Conservation (phyloP, 1,140 invertebrate genomes). For the Drosophila carrolli region DNA sequence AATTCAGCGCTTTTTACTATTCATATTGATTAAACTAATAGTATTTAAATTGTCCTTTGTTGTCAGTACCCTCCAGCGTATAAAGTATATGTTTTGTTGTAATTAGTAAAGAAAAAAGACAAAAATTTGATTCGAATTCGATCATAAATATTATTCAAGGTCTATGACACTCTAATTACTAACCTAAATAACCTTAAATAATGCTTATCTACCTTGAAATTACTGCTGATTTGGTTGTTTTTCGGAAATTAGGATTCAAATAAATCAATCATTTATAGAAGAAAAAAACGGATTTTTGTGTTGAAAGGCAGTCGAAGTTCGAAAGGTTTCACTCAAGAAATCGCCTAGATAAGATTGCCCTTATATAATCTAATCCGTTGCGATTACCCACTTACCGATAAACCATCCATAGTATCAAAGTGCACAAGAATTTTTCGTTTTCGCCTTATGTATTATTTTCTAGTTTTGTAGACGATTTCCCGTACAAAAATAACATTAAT, state of each 20-base stretch:
- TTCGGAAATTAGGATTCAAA: background rate
- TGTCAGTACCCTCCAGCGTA: too few relatives aligned
- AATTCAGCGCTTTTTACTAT: background rate
- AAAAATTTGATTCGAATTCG: too few relatives aligned
- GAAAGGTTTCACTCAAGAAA: constrained; percentile 5
- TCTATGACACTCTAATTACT: background rate
- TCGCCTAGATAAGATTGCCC: constrained; percentile 21
- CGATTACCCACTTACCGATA: constrained; percentile 46
- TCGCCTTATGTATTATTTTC: constrained; percentile 72
- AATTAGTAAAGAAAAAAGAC: too few relatives aligned
- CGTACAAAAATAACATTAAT: constrained; percentile 53
- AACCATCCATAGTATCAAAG: constrained; percentile 33
- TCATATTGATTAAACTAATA: too few relatives aligned
- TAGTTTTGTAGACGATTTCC: constrained; percentile 45
- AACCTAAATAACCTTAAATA: background rate
- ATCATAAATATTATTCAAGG: background rate
- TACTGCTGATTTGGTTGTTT: background rate
- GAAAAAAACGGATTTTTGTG: background rate
- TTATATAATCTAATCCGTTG: constrained; percentile 35
- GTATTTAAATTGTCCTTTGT: too few relatives aligned
- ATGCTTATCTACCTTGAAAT: background rate
- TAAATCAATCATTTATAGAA: background rate
- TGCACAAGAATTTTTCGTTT: constrained; percentile 22
- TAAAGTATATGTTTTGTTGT: too few relatives aligned
- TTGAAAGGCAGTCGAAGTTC: background rate